phyloP scores from a whole-genome alignment of 1,140 invertebrate genomes.

The Drosophila funebris region DNA sequence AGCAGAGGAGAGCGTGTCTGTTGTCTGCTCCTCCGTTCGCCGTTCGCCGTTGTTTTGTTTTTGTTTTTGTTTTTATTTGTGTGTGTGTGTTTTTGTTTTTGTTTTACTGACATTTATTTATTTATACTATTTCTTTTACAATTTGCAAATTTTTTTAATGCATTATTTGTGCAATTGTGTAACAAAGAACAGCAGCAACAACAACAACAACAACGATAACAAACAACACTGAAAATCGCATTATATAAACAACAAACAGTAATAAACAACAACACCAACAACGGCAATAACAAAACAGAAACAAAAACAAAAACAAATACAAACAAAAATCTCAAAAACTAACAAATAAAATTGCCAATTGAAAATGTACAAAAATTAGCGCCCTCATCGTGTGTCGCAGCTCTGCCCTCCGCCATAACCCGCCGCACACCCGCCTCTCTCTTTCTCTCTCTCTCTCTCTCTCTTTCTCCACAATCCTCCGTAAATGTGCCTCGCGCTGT shows the following conservation, averaged over 20 bases:
- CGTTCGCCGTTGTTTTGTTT: neutral
- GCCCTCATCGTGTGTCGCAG: constrained; percentile 13
- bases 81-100: constrained; percentile 7
- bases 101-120: neutral
- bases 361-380: constrained; percentile 51
- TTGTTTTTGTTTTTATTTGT: neutral
- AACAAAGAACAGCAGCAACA: constrained; percentile 24
- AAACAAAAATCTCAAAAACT: constrained; percentile 16
- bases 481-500: neutral
- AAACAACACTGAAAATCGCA: constrained; percentile 35
- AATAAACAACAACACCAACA: constrained; percentile 15
- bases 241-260: constrained; percentile 37
- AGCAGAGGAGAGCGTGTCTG: neutral
- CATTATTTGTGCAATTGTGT: constrained; percentile 39
- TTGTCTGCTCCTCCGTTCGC: neutral
- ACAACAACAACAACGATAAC: constrained; percentile 19
- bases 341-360: constrained; percentile 37
- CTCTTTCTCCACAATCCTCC: neutral
- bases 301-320: constrained; percentile 1
- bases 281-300: constrained; percentile 13
- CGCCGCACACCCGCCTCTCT: neutral
- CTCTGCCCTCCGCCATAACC: neutral
- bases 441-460: neutral
- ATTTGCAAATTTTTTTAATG: constrained; percentile 22
- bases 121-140: neutral